A percentile compares a stretch with the other conserved stretches of the same genome.
Conservation (phyloP, 1,140 invertebrate genomes). For the Drosophila baimaii region DNA sequence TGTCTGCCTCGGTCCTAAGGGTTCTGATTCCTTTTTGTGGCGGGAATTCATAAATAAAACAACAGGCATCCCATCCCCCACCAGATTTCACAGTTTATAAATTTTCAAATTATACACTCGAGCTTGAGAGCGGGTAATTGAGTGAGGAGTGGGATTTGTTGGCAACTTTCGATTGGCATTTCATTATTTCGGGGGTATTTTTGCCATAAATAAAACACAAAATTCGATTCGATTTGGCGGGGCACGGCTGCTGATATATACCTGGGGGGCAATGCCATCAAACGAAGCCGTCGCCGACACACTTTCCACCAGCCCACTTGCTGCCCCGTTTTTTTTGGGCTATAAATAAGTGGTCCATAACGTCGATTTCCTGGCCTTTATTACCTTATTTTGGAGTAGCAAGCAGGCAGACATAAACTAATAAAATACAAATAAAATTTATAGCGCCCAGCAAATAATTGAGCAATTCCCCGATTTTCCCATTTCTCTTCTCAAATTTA, state of each 20-base stretch:
- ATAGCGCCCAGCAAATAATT: constrained; percentile 66
- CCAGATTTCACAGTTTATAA: constrained; percentile 76
- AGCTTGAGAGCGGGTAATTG: constrained; percentile 30
- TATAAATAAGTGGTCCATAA: constrained; percentile 64
- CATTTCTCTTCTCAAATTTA: constrained; percentile 11
- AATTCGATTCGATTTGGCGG: constrained; percentile 74
- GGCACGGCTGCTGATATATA: constrained; percentile 29
- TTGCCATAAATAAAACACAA: constrained; percentile 66
- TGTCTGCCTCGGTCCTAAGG: neutral
- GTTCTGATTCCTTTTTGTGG: constrained; percentile 23
- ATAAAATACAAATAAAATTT: constrained; percentile 71
- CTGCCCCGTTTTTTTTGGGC: constrained; percentile 36
- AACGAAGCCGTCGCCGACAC: constrained; percentile 44
- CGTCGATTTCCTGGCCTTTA: constrained; percentile 54
- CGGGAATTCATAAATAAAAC: constrained; percentile 55
- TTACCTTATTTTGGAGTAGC: constrained; percentile 54
- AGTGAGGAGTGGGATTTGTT: constrained; percentile 17
- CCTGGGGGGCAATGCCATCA: constrained; percentile 50
- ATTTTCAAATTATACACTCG: constrained; percentile 68
- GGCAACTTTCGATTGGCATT: constrained; percentile 77
- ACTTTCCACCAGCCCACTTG: constrained; percentile 13
- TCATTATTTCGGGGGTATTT: constrained; percentile 54
- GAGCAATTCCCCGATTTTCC: constrained; percentile 37
- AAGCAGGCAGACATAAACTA: constrained; percentile 42
- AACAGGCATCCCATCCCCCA: neutral